phyloP scores from a whole-genome alignment of 1,140 invertebrate species.

The Temnothorax longispinosus region DNA sequence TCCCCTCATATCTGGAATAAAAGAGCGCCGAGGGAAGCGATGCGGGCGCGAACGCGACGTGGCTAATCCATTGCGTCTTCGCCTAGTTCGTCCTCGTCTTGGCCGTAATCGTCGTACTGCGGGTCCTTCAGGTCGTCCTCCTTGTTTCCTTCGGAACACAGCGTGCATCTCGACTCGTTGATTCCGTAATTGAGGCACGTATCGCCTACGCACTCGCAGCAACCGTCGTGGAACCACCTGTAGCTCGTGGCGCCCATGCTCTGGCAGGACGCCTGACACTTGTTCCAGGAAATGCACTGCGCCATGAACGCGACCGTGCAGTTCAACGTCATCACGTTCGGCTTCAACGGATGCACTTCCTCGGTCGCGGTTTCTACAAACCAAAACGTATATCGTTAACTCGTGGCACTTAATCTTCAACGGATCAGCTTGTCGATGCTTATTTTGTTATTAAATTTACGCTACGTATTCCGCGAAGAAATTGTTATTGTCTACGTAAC shows the following conservation, averaged over 20 bases:
- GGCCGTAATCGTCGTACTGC: slow-evolving; percentile 83
- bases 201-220: slow-evolving; percentile 96
- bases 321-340: slow-evolving; percentile 91
- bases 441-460: neutral
- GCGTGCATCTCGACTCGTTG: slow-evolving; percentile 91
- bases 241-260: slow-evolving; percentile 92
- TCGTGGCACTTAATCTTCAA: neutral
- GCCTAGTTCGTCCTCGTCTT: slow-evolving; percentile 75
- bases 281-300: slow-evolving; percentile 95
- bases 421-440: neutral
- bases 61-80: slow-evolving; percentile 76
- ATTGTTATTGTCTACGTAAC: neutral
- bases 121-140: slow-evolving; percentile 75
- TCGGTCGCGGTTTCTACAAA: slow-evolving; percentile 88
- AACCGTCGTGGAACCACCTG: slow-evolving; percentile 98
- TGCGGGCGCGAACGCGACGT: neutral
- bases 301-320: slow-evolving; percentile 97
- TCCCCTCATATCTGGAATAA: neutral
- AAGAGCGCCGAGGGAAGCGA: neutral
- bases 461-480: neutral
- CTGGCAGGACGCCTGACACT: slow-evolving; percentile 93
- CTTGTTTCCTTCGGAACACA: slow-evolving; percentile 77
- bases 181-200: slow-evolving; percentile 97
- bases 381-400: slow-evolving; percentile 45
- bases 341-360: slow-evolving; percentile 86